These are phyloP conservation scores for Abrostola triplasia DNA, from an alignment of 2,888 invertebrate genomes.

Conservation along the genomic window DNA sequence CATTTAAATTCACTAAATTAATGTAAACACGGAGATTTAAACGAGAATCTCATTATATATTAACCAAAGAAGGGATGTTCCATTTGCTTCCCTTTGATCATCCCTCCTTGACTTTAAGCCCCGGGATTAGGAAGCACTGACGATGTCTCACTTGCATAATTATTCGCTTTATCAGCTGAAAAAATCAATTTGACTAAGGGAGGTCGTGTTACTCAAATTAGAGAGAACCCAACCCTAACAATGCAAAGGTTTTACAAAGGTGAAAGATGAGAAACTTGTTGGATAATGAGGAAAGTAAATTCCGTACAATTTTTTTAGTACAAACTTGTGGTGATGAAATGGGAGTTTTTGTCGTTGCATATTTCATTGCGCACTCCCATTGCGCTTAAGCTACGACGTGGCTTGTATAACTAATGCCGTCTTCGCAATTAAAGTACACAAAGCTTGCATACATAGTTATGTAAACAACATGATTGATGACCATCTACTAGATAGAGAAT, in stretches of 20 bases:
- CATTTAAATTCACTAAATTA: constrained; percentile 78
- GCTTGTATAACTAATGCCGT: constrained; percentile 22
- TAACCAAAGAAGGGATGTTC: constrained; percentile 79
- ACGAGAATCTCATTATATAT: constrained; percentile 82
- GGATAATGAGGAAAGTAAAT: neutral
- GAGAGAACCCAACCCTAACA: constrained; percentile 13
- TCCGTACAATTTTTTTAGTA: no score
- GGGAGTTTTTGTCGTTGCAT: neutral
- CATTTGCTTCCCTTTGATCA: constrained; percentile 77
- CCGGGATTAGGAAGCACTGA: constrained; percentile 76
- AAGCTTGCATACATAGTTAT: constrained; percentile 41
- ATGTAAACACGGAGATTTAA: constrained; percentile 82
- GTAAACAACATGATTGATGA: constrained; percentile 54
- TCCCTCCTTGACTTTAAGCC: constrained; percentile 76
- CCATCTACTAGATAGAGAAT: constrained; percentile 28
- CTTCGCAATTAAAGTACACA: constrained; percentile 38
- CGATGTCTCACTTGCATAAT: constrained; percentile 82
- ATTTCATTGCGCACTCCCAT: constrained; percentile 8
- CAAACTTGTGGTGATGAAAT: neutral
- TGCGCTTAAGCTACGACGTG: constrained; percentile 16
- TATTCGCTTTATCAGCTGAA: constrained; percentile 78
- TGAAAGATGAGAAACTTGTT: neutral
- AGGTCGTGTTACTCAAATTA: constrained; percentile 48
- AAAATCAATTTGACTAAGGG: constrained; percentile 75
- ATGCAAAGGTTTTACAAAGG: constrained; percentile 2